Conservation (phyloP, 2,888 invertebrate species). For the Catocala sponsa region DNA sequence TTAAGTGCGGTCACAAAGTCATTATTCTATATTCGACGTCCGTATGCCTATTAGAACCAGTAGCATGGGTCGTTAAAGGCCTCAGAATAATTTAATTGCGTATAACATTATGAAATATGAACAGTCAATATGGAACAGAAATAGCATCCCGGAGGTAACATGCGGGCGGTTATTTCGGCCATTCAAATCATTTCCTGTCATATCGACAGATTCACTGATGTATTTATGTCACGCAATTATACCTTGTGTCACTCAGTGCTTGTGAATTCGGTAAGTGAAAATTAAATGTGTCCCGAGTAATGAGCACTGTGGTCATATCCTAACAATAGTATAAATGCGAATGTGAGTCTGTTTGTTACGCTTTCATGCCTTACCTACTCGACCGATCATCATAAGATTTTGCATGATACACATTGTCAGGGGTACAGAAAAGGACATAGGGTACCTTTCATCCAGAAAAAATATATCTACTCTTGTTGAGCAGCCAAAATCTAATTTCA, state of each 20-base stretch:
- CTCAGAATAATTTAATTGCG: conserved; percentile 47
- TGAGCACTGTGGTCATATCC: conserved; percentile 1
- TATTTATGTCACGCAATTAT: conserved; percentile 44
- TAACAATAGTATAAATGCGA: too few species aligned
- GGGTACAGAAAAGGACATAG: too few species aligned
- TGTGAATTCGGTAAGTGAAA: conserved; percentile 17
- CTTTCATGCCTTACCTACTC: too few species aligned
- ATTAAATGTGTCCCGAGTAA: conserved; percentile 15
- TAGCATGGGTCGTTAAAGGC: conserved; percentile 31
- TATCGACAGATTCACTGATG: conserved; percentile 38
- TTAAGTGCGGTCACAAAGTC: conserved; percentile 29
- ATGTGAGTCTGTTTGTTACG: too few species aligned
- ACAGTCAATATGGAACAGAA: conserved; percentile 51
- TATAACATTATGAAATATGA: conserved; percentile 48
- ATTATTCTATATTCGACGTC: conserved; percentile 31
- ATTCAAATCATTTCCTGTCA: conserved; percentile 47
- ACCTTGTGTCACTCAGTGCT: conserved; percentile 26
- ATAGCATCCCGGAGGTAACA: conserved; percentile 47
- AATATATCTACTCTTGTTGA: too few species aligned
- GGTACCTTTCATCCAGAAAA: too few species aligned
- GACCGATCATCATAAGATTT: too few species aligned
- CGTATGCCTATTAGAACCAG: conserved; percentile 23
- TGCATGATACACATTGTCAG: too few species aligned
- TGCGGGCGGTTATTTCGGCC: conserved; percentile 47
- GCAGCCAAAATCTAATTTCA: background rate